Evolutionary conservation across 2,888 invertebrate species (phyloP), one percentile per base, ranked within the genome.

Genomic region (Platypus cylindrus): DNA sequence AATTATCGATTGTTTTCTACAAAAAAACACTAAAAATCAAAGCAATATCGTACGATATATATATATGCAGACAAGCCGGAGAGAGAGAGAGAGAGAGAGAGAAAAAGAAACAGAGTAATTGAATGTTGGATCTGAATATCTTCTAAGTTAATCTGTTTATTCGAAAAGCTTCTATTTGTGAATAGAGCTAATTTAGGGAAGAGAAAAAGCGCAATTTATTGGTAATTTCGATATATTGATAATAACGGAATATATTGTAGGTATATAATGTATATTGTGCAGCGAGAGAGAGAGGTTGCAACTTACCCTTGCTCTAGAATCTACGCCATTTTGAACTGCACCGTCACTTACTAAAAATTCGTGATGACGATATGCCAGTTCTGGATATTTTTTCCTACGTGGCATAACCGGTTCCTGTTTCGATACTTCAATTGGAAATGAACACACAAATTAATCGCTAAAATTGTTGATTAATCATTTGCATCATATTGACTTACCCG

Each of bases 371-470:
- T 86, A 85, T 52, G 86, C 85, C 56, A 85, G 71, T 51, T 85
- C 85, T 30, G 86, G 86, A 61, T 84, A 84, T 68, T 86, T 86
- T 73, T 85, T 86, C 60, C 85, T 75, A 48, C 86, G 73, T 46
- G 85, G 85, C 66, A 86, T 72, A 44, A 83, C 81, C 49, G 85
- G 85, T 64, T 86, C 86, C 68, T 80, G 73, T 37, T 70, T 70
- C 46, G 69, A 54, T 48, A 55, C 59, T 60, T 27, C 4, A 27
- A n/a, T n/a, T n/a, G n/a, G n/a, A n/a, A n/a, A n/a, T n/a, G n/a
- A n/a, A n/a, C n/a, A n/a, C n/a, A n/a, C n/a, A n/a, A n/a, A n/a
- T n/a, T n/a, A n/a, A n/a, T n/a, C n/a, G n/a, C n/a, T n/a, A n/a
- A n/a, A n/a, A n/a, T n/a, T n/a, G n/a, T n/a, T n/a, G n/a, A 20